A percentile compares a stretch with the other conserved stretches of the same genome.
Conservation (phyloP, 2,888 invertebrate genomes). For the Melinaea marsaeus region DNA sequence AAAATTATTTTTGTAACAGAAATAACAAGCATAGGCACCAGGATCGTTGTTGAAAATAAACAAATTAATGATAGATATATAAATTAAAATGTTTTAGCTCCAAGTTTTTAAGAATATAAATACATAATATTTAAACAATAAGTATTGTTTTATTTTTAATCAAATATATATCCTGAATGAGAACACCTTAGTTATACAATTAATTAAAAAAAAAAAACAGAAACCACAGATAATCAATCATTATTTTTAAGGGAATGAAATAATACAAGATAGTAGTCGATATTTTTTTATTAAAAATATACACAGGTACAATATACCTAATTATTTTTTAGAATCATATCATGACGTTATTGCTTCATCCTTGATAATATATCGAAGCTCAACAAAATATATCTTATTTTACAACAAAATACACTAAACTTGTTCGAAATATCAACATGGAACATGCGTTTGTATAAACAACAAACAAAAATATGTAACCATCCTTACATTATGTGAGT, state of each 20-base stretch:
- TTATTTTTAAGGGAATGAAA: slow-evolving; percentile 18
- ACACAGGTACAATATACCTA: slow-evolving; percentile 51
- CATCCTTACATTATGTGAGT: slow-evolving; percentile 6
- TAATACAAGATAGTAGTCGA: slow-evolving; percentile 33
- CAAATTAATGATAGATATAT: slow-evolving; percentile 59
- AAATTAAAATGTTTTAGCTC: slow-evolving; percentile 70
- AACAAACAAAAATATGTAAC: slow-evolving; percentile 26
- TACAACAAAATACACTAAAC: slow-evolving; percentile 16
- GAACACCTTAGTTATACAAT: not conserved
- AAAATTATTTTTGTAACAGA: slow-evolving; percentile 70
- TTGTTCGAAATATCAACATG: slow-evolving; percentile 15
- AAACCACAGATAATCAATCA: slow-evolving; percentile 12
- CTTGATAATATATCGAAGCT: slow-evolving; percentile 26
- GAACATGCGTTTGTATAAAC: slow-evolving; percentile 13
- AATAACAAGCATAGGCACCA: slow-evolving; percentile 46
- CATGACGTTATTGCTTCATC: slow-evolving; percentile 50
- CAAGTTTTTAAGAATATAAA: slow-evolving; percentile 68
- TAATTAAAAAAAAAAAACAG: slow-evolving; percentile 4
- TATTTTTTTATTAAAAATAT: slow-evolving; percentile 66
- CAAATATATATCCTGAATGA: not conserved
- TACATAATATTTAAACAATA: slow-evolving; percentile 61
- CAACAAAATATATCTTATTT: slow-evolving; percentile 19
- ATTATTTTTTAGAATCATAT: slow-evolving; percentile 37
- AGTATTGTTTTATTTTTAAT: slow-evolving; percentile 18
- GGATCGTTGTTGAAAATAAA: slow-evolving; percentile 53